Evolutionary conservation across 2,113 vertebrate genomes (phyloP).

Genomic region (Campylomormyrus tamandua): DNA sequence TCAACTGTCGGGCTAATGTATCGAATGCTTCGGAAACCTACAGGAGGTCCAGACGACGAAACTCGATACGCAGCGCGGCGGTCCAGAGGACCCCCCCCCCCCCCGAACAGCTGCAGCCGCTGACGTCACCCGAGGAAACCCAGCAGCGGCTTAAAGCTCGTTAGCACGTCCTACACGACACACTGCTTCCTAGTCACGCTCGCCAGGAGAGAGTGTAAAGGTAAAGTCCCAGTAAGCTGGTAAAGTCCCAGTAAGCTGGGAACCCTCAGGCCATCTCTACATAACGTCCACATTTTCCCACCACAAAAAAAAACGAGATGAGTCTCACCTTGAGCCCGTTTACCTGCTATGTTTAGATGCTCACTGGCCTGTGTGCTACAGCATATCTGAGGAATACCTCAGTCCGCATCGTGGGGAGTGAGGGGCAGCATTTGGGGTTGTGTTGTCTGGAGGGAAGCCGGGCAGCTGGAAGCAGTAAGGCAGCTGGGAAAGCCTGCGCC

Average conservation of each 20-base stretch:
- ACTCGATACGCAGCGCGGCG: background rate
- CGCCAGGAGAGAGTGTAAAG: background rate
- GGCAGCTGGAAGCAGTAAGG: background rate
- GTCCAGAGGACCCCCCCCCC: background rate
- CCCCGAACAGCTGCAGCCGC: background rate
- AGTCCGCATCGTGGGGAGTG: background rate
- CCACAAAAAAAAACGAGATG: background rate
- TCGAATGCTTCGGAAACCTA: background rate
- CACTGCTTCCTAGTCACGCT: background rate
- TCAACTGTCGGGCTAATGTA: background rate
- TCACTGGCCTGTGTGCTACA: background rate
- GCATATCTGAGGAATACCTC: background rate
- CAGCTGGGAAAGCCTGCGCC: background rate
- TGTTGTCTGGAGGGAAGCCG: background rate
- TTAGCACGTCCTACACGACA: background rate
- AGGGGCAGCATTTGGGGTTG: background rate
- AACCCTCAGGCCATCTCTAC: background rate
- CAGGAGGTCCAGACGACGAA: background rate
- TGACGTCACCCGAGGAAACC: background rate
- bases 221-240: background rate
- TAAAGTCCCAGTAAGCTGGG: background rate
- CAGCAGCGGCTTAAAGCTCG: background rate
- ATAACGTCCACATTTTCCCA: background rate
- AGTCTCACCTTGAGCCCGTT: background rate
- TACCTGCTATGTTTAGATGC: background rate